Base-by-base conservation (phyloP, 2,888 invertebrate genomes). In the Cheilosia vernalis region DNA sequence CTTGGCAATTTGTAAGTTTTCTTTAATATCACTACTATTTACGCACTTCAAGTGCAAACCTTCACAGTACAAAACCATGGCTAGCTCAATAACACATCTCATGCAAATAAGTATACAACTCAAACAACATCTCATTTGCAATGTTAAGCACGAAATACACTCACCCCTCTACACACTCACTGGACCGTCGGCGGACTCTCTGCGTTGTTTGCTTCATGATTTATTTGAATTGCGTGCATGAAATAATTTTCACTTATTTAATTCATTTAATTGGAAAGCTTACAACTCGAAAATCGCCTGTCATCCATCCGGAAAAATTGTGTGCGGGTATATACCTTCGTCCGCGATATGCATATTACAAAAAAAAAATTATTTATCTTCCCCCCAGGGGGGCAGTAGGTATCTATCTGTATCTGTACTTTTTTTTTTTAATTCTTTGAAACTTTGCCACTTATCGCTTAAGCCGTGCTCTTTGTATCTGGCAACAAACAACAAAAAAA, bases 211-310 rank as follows among this genome's bases (percentile, higher is more conserved):
- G 84, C 64, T 55, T 60, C 58, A 84, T 84, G 84, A 80, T 76
- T 76, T 84, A 84, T 84, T 80, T 84, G 79, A 64, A 74, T 78
- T 80, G 84, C 84, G 84, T 80, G 84, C 84, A 80, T 80, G 74
- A 84, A 84, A 84, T 84, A 84, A 84, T 80, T 84, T 84, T 80
- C 84, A 84, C 84, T 84, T 70, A 84, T 80, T 84, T 79, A 84
- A 84, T 74, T 80, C 84, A 84, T 70, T 84, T 84, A 84, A 80
- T 80, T 84, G 80, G 70, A 80, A 76, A 69, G 84, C 74, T 84
- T 84, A 76, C 74, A 80, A 67, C 78, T 83, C 78, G 83, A 83
- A 83, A 83, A 83, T 83, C 83, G 80, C 70, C 60, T 84, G 74
- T 76, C 74, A 79, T 79, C 78, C 74, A 73, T 67, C 73, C 83